Evolutionary conservation across 2,888 invertebrate genomes (phyloP), one percentile per base, ranked within the genome.

Genomic region (Endomychus coccineus): DNA sequence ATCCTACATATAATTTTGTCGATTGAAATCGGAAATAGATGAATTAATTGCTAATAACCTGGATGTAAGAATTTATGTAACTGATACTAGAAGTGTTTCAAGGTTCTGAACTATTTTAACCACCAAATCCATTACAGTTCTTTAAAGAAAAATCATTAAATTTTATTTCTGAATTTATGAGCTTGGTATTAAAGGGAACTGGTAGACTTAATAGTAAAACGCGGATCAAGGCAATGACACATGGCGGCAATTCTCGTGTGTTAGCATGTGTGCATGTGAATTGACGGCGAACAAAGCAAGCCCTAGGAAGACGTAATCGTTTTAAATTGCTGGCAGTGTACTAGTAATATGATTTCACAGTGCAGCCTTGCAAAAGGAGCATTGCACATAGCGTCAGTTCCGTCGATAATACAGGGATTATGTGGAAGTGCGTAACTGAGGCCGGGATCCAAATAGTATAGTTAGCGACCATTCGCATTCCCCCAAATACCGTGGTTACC

Each of bases 391-490:
- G 34, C 35, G 28, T 16, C 30, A 19, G 23, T 27, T 25, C 35
- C 34, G 30, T 16, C 39, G 14, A 44, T 48, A 53, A 54, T 53
- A 52, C 55, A 48, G 51, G 62, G 62, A 64, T 64, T 63, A 61
- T 56, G 52, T 57, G 52, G 52, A 51, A 53, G 52, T 48, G 53
- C 54, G 50, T 55, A 55, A 52, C 51, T 37, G 46, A 52, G 54
- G 50, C 49, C 49, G 52, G 58, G 54, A 46, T 54, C 52, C 50
- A 57, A 63, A 61, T 60, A 55, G 61, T 55, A 61, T 64, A 64
- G 63, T 64, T 64, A 64, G 64, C 61, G 62, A 61, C 63, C 61
- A 64, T 64, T 64, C 62, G 61, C 62, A 64, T 63, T 64, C 64
- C 62, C 63, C 62, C 56, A 58, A 56, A 58, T 52, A 47, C 49